Evolutionary conservation across 2,113 vertebrate species (phyloP), one percentile per base, ranked within the genome.

Genomic region (Lontra canadensis): DNA sequence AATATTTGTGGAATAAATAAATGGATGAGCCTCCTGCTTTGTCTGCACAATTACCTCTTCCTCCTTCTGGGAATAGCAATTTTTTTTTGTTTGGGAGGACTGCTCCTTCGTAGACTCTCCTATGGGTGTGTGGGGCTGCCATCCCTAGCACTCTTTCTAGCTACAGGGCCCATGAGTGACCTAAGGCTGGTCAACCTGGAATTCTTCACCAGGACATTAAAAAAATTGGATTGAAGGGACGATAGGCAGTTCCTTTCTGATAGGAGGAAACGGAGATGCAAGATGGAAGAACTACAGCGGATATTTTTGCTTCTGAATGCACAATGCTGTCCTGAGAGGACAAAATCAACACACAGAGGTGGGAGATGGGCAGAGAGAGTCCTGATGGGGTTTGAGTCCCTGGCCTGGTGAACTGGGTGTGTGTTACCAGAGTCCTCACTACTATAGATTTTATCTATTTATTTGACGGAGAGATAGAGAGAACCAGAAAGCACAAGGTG

Each of bases 161-260:
- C 44, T 81, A 31, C 42, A 52, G 55, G 52, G 17, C 31, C 42
- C 11, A 11, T 79, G 59, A 67, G 47, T 94, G 59, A 85, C 11
- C 34, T n/a, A 42, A 61, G 26, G 21, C 29, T 80, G n/a, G 67
- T n/a, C 20, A 31, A 13, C 52, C 57, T 55, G 55, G 47, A 83
- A 84, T 59, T 74, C 39, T 78, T 85, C 67, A 89, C 36, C 26
- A 61, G 61, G 34, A 49, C 49, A 85, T 82, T 49, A 14, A 34
- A 91, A 91, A 91, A 83, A 44, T n/a, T 83, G 90, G 34, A 69
- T n/a, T 84, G 84, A 76, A 96, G 67, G 81, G 78, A 42, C 26
- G 80, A 88, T 17, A 84, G 47, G 78, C 29, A 69, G 29, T 61
- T 29, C 5, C 20, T 81, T 92, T 78, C 21, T n/a, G 79, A 59